Base-by-base conservation (phyloP, 2,888 invertebrate species). In the Schizaphis graminum region DNA sequence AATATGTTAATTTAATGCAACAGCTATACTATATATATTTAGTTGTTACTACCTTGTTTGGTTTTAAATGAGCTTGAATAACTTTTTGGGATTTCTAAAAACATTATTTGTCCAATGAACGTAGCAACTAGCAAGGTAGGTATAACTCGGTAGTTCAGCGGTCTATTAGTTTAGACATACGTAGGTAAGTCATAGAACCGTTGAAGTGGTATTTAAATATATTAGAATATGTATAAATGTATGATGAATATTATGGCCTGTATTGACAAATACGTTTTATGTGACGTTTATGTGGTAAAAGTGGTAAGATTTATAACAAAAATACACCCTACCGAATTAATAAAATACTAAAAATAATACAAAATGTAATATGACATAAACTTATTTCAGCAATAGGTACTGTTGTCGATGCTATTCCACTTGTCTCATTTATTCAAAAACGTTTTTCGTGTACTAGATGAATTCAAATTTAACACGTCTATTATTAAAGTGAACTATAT, bases 1-100 rank as follows among this genome's bases (percentile, higher is more conserved):
- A 77, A 77, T 77, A 77, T 77, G 77, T 35, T 77, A 77, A 77
- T 77, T 67, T 67, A 67, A 77, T 77, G 28, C 77, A 35, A 77
- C 21, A 77, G 77, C 77, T 77, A n/a, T 47, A 53, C 77, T 77
- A 21, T 77, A 35, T 35, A 21, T 35, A 21, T 41, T 35, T 67
- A 67, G 7, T 35, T 67, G 7, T 16, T 53, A 53, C 53, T 53
- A 35, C 8, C 77, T 35, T 35, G 77, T 77, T 77, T 77, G 77
- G 77, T 35, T 35, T 35, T 77, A 77, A 77, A 77, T 21, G 21
- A 77, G 77, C n/a, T 77, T 35, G 16, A 35, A 77, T 35, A 35
- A 77, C 35, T 35, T 77, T 77, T 77, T 35, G 21, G 35, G 35
- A 77, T 77, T 77, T 77, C 77, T 35, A 77, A 35, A 77, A 21